Evolutionary conservation across 1,140 invertebrate genomes (phyloP).

Genomic region (Neodiprion fabricii): DNA sequence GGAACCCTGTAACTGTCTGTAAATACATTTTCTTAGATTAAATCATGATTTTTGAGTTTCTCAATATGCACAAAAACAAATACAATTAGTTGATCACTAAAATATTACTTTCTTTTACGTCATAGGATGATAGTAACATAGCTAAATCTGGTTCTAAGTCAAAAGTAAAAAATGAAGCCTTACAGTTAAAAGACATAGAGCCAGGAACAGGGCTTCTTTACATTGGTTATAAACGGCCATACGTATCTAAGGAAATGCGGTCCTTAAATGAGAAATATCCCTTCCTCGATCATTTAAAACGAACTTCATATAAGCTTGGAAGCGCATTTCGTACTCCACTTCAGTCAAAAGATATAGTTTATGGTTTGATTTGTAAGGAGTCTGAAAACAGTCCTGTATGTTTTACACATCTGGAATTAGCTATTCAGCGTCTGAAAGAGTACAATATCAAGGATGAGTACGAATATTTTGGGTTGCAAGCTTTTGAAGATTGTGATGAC

Average conservation of each 20-base stretch:
- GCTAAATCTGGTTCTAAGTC: neutral
- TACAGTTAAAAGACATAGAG: slow-evolving; percentile 35
- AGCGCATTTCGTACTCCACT: no score
- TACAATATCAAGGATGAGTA: slow-evolving; percentile 20
- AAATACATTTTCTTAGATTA: no score
- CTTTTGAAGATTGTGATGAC: slow-evolving; percentile 20
- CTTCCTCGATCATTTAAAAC: neutral
- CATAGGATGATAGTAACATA: neutral
- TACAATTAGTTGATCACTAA: no score
- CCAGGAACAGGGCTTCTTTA: slow-evolving; percentile 29
- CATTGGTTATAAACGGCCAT: neutral
- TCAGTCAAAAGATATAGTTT: neutral
- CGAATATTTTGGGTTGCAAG: slow-evolving; percentile 27
- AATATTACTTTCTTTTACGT: no score
- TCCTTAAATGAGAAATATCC: neutral
- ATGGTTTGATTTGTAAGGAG: neutral
- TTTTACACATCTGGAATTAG: neutral
- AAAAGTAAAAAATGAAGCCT: slow-evolving; percentile 20
- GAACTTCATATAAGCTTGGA: no score
- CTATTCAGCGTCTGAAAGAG: neutral
- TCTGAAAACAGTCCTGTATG: neutral
- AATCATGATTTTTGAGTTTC: no score
- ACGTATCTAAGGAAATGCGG: neutral
- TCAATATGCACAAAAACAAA: no score
- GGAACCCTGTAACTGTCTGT: no score